A percentile compares a stretch with the other conserved stretches of the same genome.
phyloP scores from a whole-genome alignment of 23 tunicate genomes.

The Styela clava region DNA sequence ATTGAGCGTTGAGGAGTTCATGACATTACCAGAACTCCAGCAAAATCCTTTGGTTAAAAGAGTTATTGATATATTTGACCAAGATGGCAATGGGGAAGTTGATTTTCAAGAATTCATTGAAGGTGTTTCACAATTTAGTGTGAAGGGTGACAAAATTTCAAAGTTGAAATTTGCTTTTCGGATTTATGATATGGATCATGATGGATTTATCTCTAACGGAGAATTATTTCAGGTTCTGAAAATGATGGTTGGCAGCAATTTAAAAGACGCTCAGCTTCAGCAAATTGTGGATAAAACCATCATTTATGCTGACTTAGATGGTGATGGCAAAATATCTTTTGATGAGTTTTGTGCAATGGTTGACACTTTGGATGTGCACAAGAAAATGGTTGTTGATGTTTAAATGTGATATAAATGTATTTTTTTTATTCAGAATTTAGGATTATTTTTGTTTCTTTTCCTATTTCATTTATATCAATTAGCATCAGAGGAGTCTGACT shows the following conservation, averaged over 20 bases:
- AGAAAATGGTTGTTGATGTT: constrained; percentile 40
- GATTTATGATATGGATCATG: constrained; percentile 95
- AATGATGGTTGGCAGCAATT: constrained; percentile 97
- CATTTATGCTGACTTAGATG: constrained; percentile 93
- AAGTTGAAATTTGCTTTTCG: constrained; percentile 96
- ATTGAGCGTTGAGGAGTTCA: constrained; percentile 85
- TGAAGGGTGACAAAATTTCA: constrained; percentile 91
- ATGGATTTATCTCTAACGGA: constrained; percentile 95
- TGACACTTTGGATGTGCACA: constrained; percentile 30
- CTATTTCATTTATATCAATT: too few relatives aligned
- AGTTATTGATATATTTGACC: constrained; percentile 96
- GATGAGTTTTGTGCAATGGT: constrained; percentile 73
- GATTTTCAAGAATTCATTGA: constrained; percentile 97
- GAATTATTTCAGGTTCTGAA: constrained; percentile 90
- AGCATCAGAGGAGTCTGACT: too few relatives aligned
- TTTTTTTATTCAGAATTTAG: too few relatives aligned
- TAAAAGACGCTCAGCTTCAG: constrained; percentile 89
- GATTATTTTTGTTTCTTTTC: too few relatives aligned
- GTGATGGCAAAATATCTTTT: constrained; percentile 94
- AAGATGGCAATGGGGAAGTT: constrained; percentile 97
- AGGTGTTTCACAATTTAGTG: constrained; percentile 96
- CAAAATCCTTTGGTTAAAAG: constrained; percentile 94
- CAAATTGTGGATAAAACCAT: constrained; percentile 98
- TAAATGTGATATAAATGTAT: too few relatives aligned
- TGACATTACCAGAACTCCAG: constrained; percentile 93